Base-by-base conservation (phyloP, 2,888 invertebrate genomes). In the Caenorhabditis uteleia region DNA sequence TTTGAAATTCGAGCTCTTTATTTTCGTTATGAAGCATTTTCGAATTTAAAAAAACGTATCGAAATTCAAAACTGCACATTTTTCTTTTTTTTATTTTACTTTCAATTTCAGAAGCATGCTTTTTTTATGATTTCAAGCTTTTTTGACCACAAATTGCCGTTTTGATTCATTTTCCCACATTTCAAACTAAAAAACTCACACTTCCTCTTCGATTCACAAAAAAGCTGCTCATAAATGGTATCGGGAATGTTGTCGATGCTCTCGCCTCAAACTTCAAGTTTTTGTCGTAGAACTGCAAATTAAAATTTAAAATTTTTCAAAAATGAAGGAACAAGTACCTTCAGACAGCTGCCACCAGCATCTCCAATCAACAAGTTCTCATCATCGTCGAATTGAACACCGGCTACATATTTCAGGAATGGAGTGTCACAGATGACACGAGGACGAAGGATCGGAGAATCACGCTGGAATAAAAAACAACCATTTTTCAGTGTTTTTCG, bases 321-420 rank as follows among this genome's bases (percentile, higher is more conserved):
- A n/a, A n/a, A n/a, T n/a, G n/a, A n/a, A n/a, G n/a, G n/a, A n/a
- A n/a, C n/a, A n/a, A n/a, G n/a, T 36, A 55, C 62, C 44, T 62
- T 60, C 26, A 58, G 45, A 10, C 53, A 46, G 18, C 51, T 51
- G 12, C 54, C 59, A 10, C 55, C 48, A 20, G 72, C 72, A 34
- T 73, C 72, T 2, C 61, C 69, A 0, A 69, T 42, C 1, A 73
- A n/a, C 29, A 62, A 31, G 48, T 59, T 54, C 1, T 62, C 65
- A 10, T 68, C 29, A 14, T 27, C 39, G 27, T 73, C 72, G 27
- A 62, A 54, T 16, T 70, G 68, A 20, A 58, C 58, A 0, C 72
- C 69, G 21, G 65, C 38, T 2, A 70, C 69, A 33, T 54, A 73
- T 6, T 48, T 34, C 36, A 70, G 67, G 16, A 42, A 27, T 27